phyloP scores from a whole-genome alignment of 2,113 vertebrate genomes.

The Cyprinus carpio region DNA sequence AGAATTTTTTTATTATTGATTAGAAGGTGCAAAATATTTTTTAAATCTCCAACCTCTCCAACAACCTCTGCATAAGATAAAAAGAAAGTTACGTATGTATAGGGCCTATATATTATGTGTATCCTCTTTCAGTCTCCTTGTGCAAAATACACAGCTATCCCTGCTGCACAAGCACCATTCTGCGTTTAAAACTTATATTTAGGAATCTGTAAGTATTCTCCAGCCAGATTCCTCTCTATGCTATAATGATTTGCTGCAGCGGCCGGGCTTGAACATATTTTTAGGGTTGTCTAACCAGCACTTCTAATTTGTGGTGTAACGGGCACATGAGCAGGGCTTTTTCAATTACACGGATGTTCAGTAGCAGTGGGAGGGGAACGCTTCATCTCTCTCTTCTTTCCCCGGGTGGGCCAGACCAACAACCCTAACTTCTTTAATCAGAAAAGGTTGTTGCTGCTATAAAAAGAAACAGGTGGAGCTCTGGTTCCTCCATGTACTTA shows the following conservation, averaged over 20 bases:
- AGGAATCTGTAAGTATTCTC: not conserved
- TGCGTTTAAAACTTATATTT: conserved; percentile 4
- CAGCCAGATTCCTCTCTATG: conserved; percentile 4
- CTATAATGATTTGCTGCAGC: conserved; percentile 35
- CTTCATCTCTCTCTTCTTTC: conserved; percentile 66
- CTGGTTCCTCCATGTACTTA: conserved; percentile 68
- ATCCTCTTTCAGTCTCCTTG: not conserved
- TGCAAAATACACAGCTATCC: not conserved
- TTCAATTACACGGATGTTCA: conserved; percentile 74
- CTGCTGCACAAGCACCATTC: not conserved
- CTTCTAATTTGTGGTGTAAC: conserved; percentile 74
- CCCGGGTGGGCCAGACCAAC: conserved; percentile 71
- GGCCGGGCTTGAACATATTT: conserved; percentile 63
- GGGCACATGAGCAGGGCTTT: conserved; percentile 71
- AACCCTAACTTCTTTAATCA: conserved; percentile 66
- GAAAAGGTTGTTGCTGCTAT: conserved; percentile 62
- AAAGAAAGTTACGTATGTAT: not conserved
- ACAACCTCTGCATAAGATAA: not conserved
- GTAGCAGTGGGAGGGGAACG: conserved; percentile 58
- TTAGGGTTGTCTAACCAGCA: conserved; percentile 70
- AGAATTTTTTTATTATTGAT: too few relatives aligned
- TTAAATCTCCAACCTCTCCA: too few relatives aligned
- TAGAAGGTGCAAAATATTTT: too few relatives aligned
- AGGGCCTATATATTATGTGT: not conserved
- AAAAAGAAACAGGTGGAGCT: conserved; percentile 64